Base-by-base conservation (phyloP, 2,888 invertebrate species). In the Crossocerus cetratus region DNA sequence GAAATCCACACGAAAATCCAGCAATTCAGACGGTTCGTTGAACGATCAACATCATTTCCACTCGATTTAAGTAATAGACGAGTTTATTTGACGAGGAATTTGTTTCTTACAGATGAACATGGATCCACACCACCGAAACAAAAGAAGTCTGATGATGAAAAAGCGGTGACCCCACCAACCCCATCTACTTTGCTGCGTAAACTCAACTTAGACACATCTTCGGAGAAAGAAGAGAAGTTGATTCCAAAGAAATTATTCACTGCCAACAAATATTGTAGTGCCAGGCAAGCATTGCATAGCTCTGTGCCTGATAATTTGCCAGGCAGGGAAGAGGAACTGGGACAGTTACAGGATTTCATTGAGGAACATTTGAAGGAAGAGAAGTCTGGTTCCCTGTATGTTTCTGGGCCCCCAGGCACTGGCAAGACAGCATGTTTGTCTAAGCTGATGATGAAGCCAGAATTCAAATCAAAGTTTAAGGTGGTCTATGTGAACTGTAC, bases 351-450 rank as follows among this genome's bases (percentile, higher is more conserved):
- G 22, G 90, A 91, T 2, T 97, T 97, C 90, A 91, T 99, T 61
- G 89, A 90, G 14, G 91, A 92, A 11, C 94, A 96, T 88, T 88
- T 97, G 66, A 88, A 93, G 2, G 91, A 92, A 1, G 91, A 93
- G 78, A 92, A 92, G 43, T 95, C 98, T 0, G 96, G 95, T 0
- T 96, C 97, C 18, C 87, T 99, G 65, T 99, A 99, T 89, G 94
- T 99, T 54, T 98, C 98, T 49, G 99, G 99, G 0, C 97, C 98
- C 22, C 99, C 99, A 0, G 99, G 99, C 3, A 99, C 99, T 0
- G 99, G 98, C 0, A 99, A 99, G 91, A 98, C 98, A 0, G 98
- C 98, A 0, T 95, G 96, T 72, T 91, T 99, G 18, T 94, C 94
- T 0, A 93, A 95, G 77, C 93, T 97, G 68, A 90, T 98, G 66